These are phyloP conservation scores for Drosophila takahashii DNA, from an alignment of 1,140 invertebrate species.

Conservation along the genomic window DNA sequence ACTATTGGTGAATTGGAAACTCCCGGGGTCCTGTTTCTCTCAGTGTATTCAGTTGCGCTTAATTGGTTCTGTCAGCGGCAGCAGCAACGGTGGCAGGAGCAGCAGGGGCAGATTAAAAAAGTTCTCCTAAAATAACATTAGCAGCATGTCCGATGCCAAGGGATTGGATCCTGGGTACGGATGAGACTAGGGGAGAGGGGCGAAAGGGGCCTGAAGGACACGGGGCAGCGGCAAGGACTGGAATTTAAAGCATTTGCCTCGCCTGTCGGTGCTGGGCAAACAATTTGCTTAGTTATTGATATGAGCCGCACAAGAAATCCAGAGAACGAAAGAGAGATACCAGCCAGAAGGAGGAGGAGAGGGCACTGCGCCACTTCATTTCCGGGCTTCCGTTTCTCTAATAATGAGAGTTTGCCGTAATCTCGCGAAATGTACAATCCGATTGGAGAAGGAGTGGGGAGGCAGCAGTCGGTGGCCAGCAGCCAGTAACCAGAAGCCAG, in stretches of 20 bases:
- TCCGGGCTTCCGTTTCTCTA: conserved; percentile 79
- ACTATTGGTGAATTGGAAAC: too few species aligned
- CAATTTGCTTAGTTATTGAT: conserved; percentile 83
- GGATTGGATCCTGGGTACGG: not conserved
- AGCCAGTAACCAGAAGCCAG: not conserved
- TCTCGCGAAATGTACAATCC: conserved; percentile 77
- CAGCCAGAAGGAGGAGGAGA: not conserved
- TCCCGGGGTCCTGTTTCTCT: conserved; percentile 24
- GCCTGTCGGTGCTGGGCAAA: conserved; percentile 62
- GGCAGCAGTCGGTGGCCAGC: not conserved
- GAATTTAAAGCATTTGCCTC: conserved; percentile 78
- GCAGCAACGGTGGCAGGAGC: conserved; percentile 45
- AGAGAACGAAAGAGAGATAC: not conserved
- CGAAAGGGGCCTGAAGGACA: not conserved
- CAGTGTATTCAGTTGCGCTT: conserved; percentile 76
- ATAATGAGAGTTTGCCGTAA: conserved; percentile 82
- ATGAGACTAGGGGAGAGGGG: not conserved
- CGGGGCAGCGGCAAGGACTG: conserved; percentile 38
- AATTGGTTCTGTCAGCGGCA: conserved; percentile 81
- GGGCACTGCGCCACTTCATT: conserved; percentile 68
- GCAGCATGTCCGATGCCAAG: conserved; percentile 57
- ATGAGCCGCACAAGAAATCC: conserved; percentile 50
- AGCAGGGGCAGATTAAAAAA: conserved; percentile 77
- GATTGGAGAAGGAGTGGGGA: not conserved
- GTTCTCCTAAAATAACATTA: conserved; percentile 81